Conservation (phyloP, 1,140 invertebrate genomes). For the Micrasema minimum region DNA sequence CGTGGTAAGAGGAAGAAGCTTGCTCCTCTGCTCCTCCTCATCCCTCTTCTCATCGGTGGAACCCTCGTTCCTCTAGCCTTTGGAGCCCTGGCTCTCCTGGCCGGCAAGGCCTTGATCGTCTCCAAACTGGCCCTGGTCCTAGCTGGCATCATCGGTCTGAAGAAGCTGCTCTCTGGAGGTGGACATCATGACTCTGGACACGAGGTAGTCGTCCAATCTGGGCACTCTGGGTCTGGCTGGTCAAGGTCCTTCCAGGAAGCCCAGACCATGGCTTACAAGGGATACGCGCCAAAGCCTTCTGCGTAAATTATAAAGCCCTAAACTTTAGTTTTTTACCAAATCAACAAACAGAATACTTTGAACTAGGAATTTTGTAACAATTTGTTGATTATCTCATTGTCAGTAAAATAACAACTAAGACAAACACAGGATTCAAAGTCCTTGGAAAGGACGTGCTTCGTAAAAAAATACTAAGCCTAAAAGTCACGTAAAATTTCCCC, state of each 20-base stretch:
- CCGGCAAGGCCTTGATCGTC: conserved; percentile 85
- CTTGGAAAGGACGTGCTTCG: background rate
- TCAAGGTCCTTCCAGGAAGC: conserved; percentile 74
- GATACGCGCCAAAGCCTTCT: conserved; percentile 64
- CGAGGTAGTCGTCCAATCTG: conserved; percentile 77
- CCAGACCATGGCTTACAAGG: conserved; percentile 72
- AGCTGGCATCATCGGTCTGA: conserved; percentile 84
- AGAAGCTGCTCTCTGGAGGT: conserved; percentile 78
- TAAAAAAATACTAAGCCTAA: background rate
- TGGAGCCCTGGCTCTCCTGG: conserved; percentile 80
- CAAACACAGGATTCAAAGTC: background rate
- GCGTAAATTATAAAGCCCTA: conserved; percentile 29
- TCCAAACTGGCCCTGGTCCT: conserved; percentile 83
- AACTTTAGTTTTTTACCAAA: background rate
- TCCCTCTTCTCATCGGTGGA: conserved; percentile 80
- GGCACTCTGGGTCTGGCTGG: conserved; percentile 75
- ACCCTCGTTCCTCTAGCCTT: conserved; percentile 82
- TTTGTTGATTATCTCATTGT: background rate
- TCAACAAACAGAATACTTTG: background rate
- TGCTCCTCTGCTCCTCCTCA: conserved; percentile 76
- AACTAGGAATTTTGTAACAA: background rate
- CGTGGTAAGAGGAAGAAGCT: conserved; percentile 77
- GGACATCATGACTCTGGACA: conserved; percentile 72
- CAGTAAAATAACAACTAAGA: background rate
- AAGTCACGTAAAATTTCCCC: background rate